Evolutionary conservation across 2,888 invertebrate genomes (phyloP), one percentile per base, ranked within the genome.

Genomic region (Euzophera pinguis): DNA sequence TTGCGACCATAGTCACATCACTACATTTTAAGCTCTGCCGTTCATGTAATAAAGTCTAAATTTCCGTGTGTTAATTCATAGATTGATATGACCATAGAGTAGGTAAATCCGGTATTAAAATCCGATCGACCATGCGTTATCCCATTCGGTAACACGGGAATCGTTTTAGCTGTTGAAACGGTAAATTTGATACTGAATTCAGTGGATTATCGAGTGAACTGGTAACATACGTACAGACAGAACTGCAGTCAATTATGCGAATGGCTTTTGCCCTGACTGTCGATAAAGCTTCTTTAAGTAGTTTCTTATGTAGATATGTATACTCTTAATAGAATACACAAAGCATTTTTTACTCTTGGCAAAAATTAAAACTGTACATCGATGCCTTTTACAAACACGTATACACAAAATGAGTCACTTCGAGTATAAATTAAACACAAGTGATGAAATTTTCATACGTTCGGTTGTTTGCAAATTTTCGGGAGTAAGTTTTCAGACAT

Each of bases 41-140:
- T 58, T 51, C 69, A 70, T 61, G 60, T 69, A 70, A 69, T 69
- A 78, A 59, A 63, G 71, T 67, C 73, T 70, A 75, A 71, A 75
- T 62, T 78, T 65, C 71, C 9, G 41, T 47, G 53, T 53, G 55
- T 57, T 48, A 50, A 62, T 64, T 67, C 67, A 59, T 62, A 67
- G 60, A 67, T 67, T 69, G 72, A 77, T 78, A 80, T 75, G 75
- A 72, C 64, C 72, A 75, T 59, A 73, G 71, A 75, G 73, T 74
- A 78, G 71, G 74, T 74, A 80, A 84, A 85, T 79, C 79, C 72
- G 64, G 84, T 80, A 85, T 88, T 85, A 81, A 85, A 84, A 84
- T 75, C 76, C 81, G 77, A 81, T 82, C 73, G 81, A 73, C 78
- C 86, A 77, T 81, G 77, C 77, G 73, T 83, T 84, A 86, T 84